Evolutionary conservation across 2,888 invertebrate genomes (phyloP).

Genomic region (Melipona beecheii): DNA sequence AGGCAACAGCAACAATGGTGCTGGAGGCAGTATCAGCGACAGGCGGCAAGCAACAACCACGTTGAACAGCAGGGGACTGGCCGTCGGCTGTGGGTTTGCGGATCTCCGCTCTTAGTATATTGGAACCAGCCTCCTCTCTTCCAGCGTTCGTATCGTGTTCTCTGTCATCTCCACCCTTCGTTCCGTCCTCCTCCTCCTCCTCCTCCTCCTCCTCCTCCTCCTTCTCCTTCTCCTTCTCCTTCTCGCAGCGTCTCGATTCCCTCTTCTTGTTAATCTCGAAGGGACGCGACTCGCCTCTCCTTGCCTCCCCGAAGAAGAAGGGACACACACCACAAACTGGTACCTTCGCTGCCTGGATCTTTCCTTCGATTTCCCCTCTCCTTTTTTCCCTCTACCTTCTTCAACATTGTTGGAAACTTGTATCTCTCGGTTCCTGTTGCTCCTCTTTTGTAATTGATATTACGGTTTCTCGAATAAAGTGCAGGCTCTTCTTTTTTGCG

Average conservation of each 20-base stretch:
- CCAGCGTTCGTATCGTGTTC: conserved; percentile 50
- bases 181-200: conserved; percentile 10
- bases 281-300: conserved; percentile 6
- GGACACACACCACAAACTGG: neutral
- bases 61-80: conserved; percentile 71
- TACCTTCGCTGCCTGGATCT: neutral
- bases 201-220: neutral
- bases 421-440: too few relatives aligned
- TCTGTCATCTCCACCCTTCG: conserved; percentile 39
- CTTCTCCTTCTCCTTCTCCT: conserved; percentile 5
- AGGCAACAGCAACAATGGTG: conserved; percentile 51
- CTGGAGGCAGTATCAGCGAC: conserved; percentile 51
- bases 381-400: neutral
- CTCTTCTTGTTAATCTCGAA: conserved; percentile 1
- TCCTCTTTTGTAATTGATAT: neutral
- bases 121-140: conserved; percentile 72
- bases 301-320: neutral
- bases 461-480: neutral
- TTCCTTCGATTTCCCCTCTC: neutral
- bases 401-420: neutral
- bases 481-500: too few relatives aligned
- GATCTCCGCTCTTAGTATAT: conserved; percentile 81
- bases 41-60: conserved; percentile 63
- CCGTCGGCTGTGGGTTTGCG: conserved; percentile 77
- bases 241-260: conserved; percentile 8